These are phyloP conservation scores for Drosophila rubida DNA, from an alignment of 2,888 invertebrate species.

Conservation along the genomic window DNA sequence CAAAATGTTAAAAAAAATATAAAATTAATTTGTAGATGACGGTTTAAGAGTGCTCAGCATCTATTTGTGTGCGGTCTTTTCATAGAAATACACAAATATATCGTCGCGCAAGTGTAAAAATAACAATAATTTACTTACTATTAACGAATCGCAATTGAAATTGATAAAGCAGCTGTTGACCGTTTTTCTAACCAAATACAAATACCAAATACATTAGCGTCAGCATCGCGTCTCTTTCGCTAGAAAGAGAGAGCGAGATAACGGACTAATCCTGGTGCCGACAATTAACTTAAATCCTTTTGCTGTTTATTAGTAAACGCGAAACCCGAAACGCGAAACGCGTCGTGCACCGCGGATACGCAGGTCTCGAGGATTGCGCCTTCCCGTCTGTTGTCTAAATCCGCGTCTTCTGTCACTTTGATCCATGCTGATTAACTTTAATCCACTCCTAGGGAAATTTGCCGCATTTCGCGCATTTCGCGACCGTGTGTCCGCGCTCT, in stretches of 20 bases:
- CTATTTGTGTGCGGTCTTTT: conserved; percentile 40
- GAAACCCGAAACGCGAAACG: conserved; percentile 53
- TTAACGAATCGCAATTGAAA: conserved; percentile 8
- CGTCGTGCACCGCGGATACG: background rate
- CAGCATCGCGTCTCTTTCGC: background rate
- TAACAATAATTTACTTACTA: conserved; percentile 26
- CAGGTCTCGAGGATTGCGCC: conserved; percentile 22
- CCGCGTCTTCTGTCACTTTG: conserved; percentile 17
- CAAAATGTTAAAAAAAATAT: no score
- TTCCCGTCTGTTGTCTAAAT: conserved; percentile 17
- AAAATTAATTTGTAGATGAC: no score
- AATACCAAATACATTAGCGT: background rate
- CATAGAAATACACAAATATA: conserved; percentile 19
- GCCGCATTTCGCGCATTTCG: conserved; percentile 16
- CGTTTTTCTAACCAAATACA: background rate
- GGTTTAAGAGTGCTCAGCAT: conserved; percentile 12
- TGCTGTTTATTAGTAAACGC: conserved; percentile 70
- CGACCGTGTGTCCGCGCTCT: conserved; percentile 32
- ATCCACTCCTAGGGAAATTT: conserved; percentile 67
- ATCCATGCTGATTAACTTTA: conserved; percentile 54
- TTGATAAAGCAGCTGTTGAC: conserved; percentile 44
- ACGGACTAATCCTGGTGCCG: conserved; percentile 27
- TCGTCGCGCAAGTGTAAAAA: conserved; percentile 4
- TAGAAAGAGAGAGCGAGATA: background rate
- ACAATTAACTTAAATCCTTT: conserved; percentile 74